These are phyloP conservation scores for Elysia chlorotica DNA, from an alignment of 1,140 invertebrate species.

Conservation along the genomic window DNA sequence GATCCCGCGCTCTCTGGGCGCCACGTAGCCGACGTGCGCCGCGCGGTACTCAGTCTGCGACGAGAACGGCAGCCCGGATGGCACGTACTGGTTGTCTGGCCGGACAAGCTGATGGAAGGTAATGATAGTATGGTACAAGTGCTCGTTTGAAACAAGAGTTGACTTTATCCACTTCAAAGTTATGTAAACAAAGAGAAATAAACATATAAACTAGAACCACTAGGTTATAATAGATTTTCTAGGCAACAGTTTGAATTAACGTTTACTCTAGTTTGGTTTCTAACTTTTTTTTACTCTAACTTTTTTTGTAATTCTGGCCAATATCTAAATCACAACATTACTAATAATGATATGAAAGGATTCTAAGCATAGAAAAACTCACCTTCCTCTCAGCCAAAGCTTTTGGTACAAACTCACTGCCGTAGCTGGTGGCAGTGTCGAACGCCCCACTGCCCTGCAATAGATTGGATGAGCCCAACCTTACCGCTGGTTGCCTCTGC, in stretches of 20 bases:
- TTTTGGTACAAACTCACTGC: slow-evolving; percentile 10
- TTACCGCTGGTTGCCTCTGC: neutral
- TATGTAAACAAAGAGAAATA: too few relatives aligned
- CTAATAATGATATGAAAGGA: neutral
- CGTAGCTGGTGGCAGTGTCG: slow-evolving; percentile 3
- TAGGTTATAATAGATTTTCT: too few relatives aligned
- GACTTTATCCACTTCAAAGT: too few relatives aligned
- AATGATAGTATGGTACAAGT: too few relatives aligned
- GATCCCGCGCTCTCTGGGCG: slow-evolving; percentile 4
- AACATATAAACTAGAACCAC: too few relatives aligned
- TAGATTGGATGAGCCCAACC: slow-evolving; percentile 14
- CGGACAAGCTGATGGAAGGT: neutral
- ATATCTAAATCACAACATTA: neutral
- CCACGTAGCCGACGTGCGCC: slow-evolving; percentile 13
- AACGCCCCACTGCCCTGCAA: slow-evolving; percentile 6
- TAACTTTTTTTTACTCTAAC: neutral
- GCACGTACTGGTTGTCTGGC: slow-evolving; percentile 9
- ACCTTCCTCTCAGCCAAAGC: neutral
- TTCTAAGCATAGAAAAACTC: too few relatives aligned
- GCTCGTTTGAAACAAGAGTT: too few relatives aligned
- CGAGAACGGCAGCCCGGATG: slow-evolving; percentile 4
- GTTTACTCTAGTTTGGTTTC: too few relatives aligned
- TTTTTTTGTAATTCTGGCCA: neutral
- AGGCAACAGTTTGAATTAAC: too few relatives aligned
- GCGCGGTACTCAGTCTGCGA: slow-evolving; percentile 8